A percentile compares a stretch with the other conserved stretches of the same genome.
phyloP scores from a whole-genome alignment of 2,113 vertebrate genomes.

The Hippocampus comes region DNA sequence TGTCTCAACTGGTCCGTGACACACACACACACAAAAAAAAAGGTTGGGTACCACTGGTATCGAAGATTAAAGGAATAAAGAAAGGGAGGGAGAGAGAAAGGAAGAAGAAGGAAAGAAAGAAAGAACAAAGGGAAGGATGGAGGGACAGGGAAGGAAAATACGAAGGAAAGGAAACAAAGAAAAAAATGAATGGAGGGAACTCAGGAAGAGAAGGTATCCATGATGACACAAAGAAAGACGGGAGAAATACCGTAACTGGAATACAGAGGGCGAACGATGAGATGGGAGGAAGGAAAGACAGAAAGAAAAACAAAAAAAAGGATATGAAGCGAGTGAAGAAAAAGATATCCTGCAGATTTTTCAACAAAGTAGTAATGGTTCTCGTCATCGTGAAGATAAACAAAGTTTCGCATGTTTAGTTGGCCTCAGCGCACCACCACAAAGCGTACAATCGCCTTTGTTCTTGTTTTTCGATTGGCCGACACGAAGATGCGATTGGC shows the following conservation, averaged over 20 bases:
- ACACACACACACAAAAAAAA: no score
- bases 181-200: conserved; percentile 4
- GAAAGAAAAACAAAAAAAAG: background rate
- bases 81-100: no score
- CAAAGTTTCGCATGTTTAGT: background rate
- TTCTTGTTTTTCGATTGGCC: conserved; percentile 34
- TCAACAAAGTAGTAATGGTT: background rate
- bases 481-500: conserved; percentile 37
- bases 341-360: background rate
- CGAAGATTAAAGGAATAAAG: no score
- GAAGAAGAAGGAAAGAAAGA: background rate
- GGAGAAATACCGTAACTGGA: background rate
- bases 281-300: background rate
- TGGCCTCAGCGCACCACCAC: conserved; percentile 19
- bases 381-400: background rate
- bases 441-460: conserved; percentile 34
- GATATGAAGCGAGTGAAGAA: background rate
- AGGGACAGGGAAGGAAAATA: background rate
- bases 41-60: no score
- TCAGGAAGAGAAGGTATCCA: background rate
- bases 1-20: no score
- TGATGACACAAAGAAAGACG: background rate
- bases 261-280: no score
- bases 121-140: background rate
- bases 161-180: conserved; percentile 4